These are phyloP conservation scores for Branchinecta lynchi DNA, from an alignment of 1,140 invertebrate genomes.

Conservation along the genomic window DNA sequence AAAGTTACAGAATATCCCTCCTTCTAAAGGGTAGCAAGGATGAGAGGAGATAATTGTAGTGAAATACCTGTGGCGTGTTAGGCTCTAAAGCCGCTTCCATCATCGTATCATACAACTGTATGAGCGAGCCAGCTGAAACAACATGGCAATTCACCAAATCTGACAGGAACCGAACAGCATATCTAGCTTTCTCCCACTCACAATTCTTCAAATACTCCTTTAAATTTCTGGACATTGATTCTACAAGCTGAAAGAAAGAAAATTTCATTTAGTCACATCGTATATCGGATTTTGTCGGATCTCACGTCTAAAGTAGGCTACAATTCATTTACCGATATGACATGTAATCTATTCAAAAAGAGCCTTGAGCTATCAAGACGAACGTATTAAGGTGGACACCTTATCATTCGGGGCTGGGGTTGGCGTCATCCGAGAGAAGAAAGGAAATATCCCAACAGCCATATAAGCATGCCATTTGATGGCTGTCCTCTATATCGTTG, in stretches of 20 bases:
- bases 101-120: constrained; percentile 83
- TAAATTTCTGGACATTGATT: constrained; percentile 81
- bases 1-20: too few relatives aligned
- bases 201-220: constrained; percentile 79
- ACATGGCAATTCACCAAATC: constrained; percentile 96
- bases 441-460: too few relatives aligned
- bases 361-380: neutral
- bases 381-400: too few relatives aligned
- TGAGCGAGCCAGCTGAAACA: constrained; percentile 73
- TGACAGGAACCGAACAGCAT: constrained; percentile 74
- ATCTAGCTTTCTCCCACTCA: constrained; percentile 79
- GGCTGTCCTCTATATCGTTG: too few relatives aligned
- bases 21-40: too few relatives aligned
- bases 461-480: too few relatives aligned
- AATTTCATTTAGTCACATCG: neutral
- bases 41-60: too few relatives aligned
- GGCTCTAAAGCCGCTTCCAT: constrained; percentile 88
- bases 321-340: neutral
- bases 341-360: neutral
- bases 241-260: constrained; percentile 53
- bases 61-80: constrained; percentile 55
- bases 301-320: neutral
- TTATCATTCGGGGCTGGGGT: too few relatives aligned
- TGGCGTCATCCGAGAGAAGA: too few relatives aligned
- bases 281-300: neutral